Conservation (phyloP, 2,113 vertebrate genomes). For the Chionodraco myersi region DNA sequence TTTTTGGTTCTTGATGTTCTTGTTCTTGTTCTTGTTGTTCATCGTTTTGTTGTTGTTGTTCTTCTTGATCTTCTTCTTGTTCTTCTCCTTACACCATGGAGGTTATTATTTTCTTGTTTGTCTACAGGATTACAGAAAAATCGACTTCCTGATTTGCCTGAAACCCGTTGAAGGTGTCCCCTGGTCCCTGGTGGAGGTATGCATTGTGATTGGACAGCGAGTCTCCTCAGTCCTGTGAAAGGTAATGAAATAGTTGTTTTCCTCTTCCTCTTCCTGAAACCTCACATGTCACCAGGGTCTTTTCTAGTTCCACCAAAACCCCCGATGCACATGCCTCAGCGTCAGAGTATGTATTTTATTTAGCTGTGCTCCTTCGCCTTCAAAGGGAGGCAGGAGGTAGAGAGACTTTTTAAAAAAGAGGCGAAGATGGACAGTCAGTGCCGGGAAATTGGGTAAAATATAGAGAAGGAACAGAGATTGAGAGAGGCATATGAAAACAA, state of each 20-base stretch:
- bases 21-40: too few relatives aligned
- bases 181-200: too few relatives aligned
- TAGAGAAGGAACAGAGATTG: conserved; percentile 5
- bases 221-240: conserved; percentile 1
- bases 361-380: conserved; percentile 44
- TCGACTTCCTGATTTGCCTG: too few relatives aligned
- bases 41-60: too few relatives aligned
- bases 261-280: conserved; percentile 27
- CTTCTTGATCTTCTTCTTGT: too few relatives aligned
- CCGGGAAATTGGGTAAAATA: conserved; percentile 35
- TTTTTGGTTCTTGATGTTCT: too few relatives aligned
- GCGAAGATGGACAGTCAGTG: conserved; percentile 28
- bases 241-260: background rate
- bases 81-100: too few relatives aligned
- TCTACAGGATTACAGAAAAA: too few relatives aligned
- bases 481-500: conserved; percentile 35
- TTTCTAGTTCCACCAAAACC: conserved; percentile 48
- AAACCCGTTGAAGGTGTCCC: too few relatives aligned
- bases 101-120: too few relatives aligned
- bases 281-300: conserved; percentile 11
- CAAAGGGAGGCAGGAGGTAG: conserved; percentile 34
- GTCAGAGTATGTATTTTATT: too few relatives aligned
- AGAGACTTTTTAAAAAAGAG: conserved; percentile 51
- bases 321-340: conserved; percentile 48
- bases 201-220: too few relatives aligned